Evolutionary conservation across 2,797 vertebrate genomes (phyloP).

Genomic region (Remorina albescens): DNA sequence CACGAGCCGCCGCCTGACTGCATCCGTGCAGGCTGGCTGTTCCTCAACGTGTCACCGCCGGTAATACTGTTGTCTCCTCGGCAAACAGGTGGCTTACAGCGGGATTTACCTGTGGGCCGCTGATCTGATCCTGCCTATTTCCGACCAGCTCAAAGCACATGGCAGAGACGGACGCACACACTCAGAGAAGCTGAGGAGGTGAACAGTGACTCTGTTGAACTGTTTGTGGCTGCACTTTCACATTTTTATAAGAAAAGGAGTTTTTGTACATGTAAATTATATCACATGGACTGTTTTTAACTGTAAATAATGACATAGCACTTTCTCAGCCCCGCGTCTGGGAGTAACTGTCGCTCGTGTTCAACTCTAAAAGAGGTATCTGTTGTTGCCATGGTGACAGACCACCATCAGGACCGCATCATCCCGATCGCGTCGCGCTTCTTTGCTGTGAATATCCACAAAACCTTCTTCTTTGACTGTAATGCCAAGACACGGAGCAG

Average conservation of each 20-base stretch:
- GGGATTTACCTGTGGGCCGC: conserved; percentile 61
- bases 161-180: conserved; percentile 35
- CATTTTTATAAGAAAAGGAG: conserved; percentile 47
- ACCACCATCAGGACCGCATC: conserved; percentile 26
- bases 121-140: conserved; percentile 75
- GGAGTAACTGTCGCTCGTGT: not conserved
- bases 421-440: not conserved
- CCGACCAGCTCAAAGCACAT: conserved; percentile 50
- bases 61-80: conserved; percentile 45
- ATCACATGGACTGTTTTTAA: conserved; percentile 36
- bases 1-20: conserved; percentile 35
- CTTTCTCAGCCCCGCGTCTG: conserved; percentile 21
- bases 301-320: conserved; percentile 51
- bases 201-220: conserved; percentile 18
- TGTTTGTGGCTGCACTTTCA: conserved; percentile 44
- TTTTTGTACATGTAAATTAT: conserved; percentile 61
- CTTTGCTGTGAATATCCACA: conserved; percentile 38
- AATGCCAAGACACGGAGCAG: conserved; percentile 62
- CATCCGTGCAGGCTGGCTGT: conserved; percentile 17
- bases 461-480: conserved; percentile 26
- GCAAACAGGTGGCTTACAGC: conserved; percentile 60
- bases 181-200: conserved; percentile 25
- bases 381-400: conserved; percentile 65
- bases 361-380: conserved; percentile 5
- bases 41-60: conserved; percentile 40